phyloP scores from a whole-genome alignment of 2,888 invertebrate species.

The Notodonta dromedarius region DNA sequence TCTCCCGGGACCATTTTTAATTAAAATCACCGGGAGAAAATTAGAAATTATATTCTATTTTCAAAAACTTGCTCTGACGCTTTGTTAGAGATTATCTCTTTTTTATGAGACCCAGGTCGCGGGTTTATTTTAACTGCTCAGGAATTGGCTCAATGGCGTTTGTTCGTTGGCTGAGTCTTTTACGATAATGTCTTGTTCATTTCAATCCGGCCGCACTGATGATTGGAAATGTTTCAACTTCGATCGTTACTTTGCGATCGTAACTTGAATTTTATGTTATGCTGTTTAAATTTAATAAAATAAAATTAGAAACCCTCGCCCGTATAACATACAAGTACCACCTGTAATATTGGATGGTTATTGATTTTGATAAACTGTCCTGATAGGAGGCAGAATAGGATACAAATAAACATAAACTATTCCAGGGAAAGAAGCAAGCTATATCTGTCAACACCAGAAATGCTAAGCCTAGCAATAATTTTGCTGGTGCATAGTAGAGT shows the following conservation, averaged over 20 bases:
- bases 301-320: no score
- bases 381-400: no score
- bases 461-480: no score
- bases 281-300: neutral
- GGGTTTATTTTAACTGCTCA: constrained; percentile 77
- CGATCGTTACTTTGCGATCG: constrained; percentile 42
- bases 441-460: no score
- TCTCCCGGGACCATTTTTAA: constrained; percentile 83
- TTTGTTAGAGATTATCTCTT: constrained; percentile 82
- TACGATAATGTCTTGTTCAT: constrained; percentile 75
- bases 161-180: constrained; percentile 60
- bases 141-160: constrained; percentile 78
- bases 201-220: constrained; percentile 60
- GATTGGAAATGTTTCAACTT: constrained; percentile 65
- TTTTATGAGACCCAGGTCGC: constrained; percentile 82
- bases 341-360: no score
- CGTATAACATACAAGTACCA: no score
- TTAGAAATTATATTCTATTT: constrained; percentile 85
- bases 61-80: constrained; percentile 83
- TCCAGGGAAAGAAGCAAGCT: no score
- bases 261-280: constrained; percentile 13
- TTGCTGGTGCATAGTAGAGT: no score
- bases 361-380: no score
- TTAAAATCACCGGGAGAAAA: constrained; percentile 83
- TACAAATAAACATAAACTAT: no score